These are phyloP conservation scores for Alexandromys fortis DNA, from an alignment of 2,113 vertebrate genomes.

Conservation along the genomic window DNA sequence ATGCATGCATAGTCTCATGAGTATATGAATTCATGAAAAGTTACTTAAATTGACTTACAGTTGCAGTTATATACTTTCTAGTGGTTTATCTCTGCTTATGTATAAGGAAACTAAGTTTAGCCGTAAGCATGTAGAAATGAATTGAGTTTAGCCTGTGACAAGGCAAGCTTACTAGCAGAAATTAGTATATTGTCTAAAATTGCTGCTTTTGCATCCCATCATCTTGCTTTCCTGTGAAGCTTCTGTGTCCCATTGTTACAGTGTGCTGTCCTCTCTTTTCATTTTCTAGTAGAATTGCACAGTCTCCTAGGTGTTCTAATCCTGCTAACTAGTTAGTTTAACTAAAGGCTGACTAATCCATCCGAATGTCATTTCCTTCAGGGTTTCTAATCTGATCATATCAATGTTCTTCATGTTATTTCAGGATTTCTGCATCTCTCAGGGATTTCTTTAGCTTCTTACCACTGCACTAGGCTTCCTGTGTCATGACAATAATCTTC, in stretches of 20 bases:
- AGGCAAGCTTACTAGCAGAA: conserved; percentile 56
- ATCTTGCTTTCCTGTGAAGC: conserved; percentile 66
- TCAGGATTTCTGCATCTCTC: conserved; percentile 4
- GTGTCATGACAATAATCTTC: neutral
- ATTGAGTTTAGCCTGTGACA: conserved; percentile 28
- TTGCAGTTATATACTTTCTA: conserved; percentile 1
- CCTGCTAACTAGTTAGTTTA: conserved; percentile 72
- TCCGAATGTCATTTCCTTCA: conserved; percentile 36
- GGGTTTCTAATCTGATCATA: conserved; percentile 45
- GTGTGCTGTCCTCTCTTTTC: conserved; percentile 65
- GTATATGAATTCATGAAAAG: conserved; percentile 23
- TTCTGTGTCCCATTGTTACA: conserved; percentile 68
- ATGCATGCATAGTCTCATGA: neutral
- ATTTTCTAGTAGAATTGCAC: conserved; percentile 78
- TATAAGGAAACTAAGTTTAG: conserved; percentile 26
- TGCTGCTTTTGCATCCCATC: conserved; percentile 80
- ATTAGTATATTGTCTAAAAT: conserved; percentile 70
- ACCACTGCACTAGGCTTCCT: conserved; percentile 22
- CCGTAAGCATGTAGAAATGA: neutral
- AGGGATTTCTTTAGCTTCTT: conserved; percentile 41
- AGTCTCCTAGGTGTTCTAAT: conserved; percentile 68
- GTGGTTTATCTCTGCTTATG: neutral
- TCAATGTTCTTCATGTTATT: conserved; percentile 22
- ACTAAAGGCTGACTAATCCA: conserved; percentile 37
- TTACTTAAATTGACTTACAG: neutral